These are phyloP conservation scores for Lindbergichthys nudifrons DNA, from an alignment of 2,797 vertebrate species.

Conservation along the genomic window DNA sequence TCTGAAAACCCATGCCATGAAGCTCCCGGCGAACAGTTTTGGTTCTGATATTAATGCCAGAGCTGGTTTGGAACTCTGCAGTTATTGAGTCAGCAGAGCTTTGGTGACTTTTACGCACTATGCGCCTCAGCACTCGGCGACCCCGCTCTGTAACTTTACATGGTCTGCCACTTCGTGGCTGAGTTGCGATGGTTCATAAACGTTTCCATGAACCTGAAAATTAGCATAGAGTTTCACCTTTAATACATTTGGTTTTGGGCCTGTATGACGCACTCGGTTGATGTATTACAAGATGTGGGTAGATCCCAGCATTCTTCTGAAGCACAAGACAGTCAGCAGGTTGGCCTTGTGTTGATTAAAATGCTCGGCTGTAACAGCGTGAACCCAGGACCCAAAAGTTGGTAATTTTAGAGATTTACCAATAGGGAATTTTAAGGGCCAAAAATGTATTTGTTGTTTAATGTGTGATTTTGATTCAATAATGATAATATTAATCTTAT, in stretches of 20 bases:
- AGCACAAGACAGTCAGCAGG: constrained; percentile 28
- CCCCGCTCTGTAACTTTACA: too few relatives aligned
- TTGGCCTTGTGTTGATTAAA: background rate
- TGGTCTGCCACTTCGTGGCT: too few relatives aligned
- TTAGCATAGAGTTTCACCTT: too few relatives aligned
- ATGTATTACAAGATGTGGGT: background rate
- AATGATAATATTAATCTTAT: background rate
- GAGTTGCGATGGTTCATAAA: too few relatives aligned
- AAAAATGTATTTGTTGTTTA: background rate
- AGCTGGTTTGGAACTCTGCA: too few relatives aligned
- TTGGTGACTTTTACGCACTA: too few relatives aligned
- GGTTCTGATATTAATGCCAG: too few relatives aligned
- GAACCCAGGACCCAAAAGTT: background rate
- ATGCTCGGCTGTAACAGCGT: background rate
- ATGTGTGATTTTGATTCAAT: background rate
- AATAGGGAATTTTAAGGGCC: background rate
- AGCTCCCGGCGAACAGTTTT: too few relatives aligned
- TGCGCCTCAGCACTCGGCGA: too few relatives aligned
- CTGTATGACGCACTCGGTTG: background rate
- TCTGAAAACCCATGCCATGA: too few relatives aligned
- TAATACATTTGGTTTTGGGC: background rate
- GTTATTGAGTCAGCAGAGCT: too few relatives aligned
- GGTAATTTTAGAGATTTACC: background rate
- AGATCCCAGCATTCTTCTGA: background rate
- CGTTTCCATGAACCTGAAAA: too few relatives aligned